Evolutionary conservation across 2,888 invertebrate species (phyloP).

Genomic region (Scotopteryx bipunctaria): DNA sequence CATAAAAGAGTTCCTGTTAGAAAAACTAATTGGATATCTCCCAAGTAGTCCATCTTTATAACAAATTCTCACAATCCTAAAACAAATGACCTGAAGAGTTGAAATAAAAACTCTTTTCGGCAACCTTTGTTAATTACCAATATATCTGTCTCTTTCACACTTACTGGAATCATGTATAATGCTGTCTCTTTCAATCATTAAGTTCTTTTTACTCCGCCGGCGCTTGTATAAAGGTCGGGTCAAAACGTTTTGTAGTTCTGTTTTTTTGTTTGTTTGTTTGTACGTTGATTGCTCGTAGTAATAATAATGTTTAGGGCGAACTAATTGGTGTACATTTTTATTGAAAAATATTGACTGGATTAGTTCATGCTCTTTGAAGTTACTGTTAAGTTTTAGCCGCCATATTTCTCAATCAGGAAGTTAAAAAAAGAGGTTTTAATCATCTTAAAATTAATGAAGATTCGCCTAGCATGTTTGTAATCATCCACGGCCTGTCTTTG

Average conservation of each 20-base stretch:
- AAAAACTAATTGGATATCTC: constrained; percentile 41
- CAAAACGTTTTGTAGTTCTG: constrained; percentile 69
- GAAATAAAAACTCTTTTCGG: constrained; percentile 72
- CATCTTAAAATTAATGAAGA: too few species aligned
- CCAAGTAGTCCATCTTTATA: constrained; percentile 39
- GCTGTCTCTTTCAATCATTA: constrained; percentile 42
- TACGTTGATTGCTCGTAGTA: constrained; percentile 72
- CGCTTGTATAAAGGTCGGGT: constrained; percentile 77
- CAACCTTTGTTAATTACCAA: constrained; percentile 75
- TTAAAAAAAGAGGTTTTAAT: too few species aligned
- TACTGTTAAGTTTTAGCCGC: not conserved
- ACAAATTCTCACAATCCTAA: constrained; percentile 66
- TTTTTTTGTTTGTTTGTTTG: constrained; percentile 65
- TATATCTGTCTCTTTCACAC: constrained; percentile 39
- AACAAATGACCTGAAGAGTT: constrained; percentile 67
- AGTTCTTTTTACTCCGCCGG: constrained; percentile 51
- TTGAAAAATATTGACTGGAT: constrained; percentile 63
- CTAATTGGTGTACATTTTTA: constrained; percentile 81
- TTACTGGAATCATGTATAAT: constrained; percentile 25
- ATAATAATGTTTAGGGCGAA: constrained; percentile 76
- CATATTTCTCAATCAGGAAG: too few species aligned
- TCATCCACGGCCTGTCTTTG: too few species aligned
- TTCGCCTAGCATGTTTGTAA: too few species aligned
- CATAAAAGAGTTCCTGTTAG: constrained; percentile 31
- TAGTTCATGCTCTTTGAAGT: too few species aligned